phyloP scores from a whole-genome alignment of 1,140 invertebrate genomes.

The Teleopsis dalmanni region DNA sequence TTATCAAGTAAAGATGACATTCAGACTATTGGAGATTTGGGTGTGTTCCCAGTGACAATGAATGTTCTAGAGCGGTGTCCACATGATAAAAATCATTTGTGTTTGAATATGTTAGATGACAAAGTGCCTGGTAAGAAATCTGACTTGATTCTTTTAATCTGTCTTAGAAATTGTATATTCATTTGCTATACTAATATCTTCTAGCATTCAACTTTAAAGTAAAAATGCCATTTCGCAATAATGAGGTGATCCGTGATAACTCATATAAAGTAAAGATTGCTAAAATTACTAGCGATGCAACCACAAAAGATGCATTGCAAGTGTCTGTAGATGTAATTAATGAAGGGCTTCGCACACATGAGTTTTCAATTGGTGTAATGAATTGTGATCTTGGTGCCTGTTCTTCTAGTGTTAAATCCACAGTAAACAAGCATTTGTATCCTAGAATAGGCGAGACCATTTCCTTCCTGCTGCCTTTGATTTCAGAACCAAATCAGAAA shows the following conservation, averaged over 20 bases:
- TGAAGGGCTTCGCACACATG: constrained; percentile 17
- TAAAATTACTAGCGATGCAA: constrained; percentile 27
- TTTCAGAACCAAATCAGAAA: not conserved
- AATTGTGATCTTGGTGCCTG: constrained; percentile 9
- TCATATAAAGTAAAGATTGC: constrained; percentile 17
- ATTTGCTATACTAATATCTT: not conserved
- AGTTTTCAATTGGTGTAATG: constrained; percentile 19
- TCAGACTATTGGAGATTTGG: constrained; percentile 2
- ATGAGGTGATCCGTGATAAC: constrained; percentile 3
- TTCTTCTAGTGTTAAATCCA: not conserved
- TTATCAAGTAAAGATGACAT: not conserved
- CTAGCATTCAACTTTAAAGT: constrained; percentile 11
- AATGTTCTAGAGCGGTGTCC: constrained; percentile 9
- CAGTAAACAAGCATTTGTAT: not conserved
- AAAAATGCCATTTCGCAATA: constrained; percentile 10
- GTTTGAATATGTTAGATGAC: constrained; percentile 12
- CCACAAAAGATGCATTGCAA: constrained; percentile 27
- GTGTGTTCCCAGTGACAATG: constrained; percentile 7
- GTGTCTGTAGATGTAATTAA: constrained; percentile 27
- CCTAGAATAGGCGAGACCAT: constrained; percentile 6
- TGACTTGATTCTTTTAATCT: not conserved
- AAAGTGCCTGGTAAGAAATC: constrained; percentile 11
- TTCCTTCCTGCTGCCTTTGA: constrained; percentile 10
- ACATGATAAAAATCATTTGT: constrained; percentile 2
- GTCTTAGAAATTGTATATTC: not conserved